A percentile compares a stretch with the other conserved stretches of the same genome.
These are phyloP conservation scores for Temnothorax curvispinosus DNA, from an alignment of 1,140 invertebrate genomes.

Conservation along the genomic window DNA sequence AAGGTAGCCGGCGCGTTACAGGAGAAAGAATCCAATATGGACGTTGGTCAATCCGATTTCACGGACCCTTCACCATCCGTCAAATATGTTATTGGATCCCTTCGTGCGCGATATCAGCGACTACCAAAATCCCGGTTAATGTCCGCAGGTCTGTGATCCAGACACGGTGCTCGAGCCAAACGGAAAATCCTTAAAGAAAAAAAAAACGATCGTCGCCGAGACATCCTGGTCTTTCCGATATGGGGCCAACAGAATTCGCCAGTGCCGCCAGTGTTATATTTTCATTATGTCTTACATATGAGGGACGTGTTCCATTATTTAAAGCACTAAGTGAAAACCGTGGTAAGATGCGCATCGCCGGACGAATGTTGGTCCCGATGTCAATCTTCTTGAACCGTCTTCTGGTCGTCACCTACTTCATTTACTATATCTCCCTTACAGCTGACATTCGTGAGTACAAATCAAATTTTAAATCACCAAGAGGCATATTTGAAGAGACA, in stretches of 20 bases:
- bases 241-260: background rate
- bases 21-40: slow-evolving; percentile 79
- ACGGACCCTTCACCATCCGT: slow-evolving; percentile 78
- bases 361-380: slow-evolving; percentile 71
- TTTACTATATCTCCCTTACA: background rate
- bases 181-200: slow-evolving; percentile 4
- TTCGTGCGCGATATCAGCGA: slow-evolving; percentile 73
- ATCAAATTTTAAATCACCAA: slow-evolving; percentile 44
- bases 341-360: slow-evolving; percentile 79
- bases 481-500: background rate
- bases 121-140: slow-evolving; percentile 33
- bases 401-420: background rate
- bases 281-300: slow-evolving; percentile 53
- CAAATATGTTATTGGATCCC: slow-evolving; percentile 85
- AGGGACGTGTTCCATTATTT: slow-evolving; percentile 80
- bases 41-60: slow-evolving; percentile 85
- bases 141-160: slow-evolving; percentile 14
- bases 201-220: slow-evolving; percentile 6
- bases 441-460: background rate
- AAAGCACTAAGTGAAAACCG: slow-evolving; percentile 80
- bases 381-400: background rate
- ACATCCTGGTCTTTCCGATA: slow-evolving; percentile 46
- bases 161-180: slow-evolving; percentile 36
- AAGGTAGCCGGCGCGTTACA: slow-evolving; percentile 14
- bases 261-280: slow-evolving; percentile 10